Evolutionary conservation across 2,797 vertebrate genomes (phyloP).

Genomic region (Tokudaia muenninki): DNA sequence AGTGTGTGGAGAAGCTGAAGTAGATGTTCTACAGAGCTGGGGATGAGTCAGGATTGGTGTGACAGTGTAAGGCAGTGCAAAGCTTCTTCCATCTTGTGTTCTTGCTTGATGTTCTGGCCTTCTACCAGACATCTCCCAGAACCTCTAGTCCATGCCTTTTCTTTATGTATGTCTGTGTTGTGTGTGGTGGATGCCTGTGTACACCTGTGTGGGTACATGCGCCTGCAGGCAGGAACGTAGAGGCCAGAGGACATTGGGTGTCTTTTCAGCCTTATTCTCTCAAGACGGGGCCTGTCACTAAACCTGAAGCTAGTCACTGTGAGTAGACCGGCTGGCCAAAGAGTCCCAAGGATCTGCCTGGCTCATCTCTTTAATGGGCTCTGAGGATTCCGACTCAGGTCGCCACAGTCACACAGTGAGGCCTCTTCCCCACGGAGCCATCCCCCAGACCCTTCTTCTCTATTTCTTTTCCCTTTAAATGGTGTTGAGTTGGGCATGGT

Average conservation of each 20-base stretch:
- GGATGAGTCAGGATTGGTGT: too few species aligned
- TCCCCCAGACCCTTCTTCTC: neutral
- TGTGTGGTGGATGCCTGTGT: neutral
- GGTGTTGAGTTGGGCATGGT: too few species aligned
- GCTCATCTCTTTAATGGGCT: neutral
- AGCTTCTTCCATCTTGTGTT: too few species aligned
- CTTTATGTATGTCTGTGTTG: neutral
- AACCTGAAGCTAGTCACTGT: neutral
- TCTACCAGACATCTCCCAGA: neutral
- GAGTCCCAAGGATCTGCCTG: neutral
- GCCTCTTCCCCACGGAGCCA: neutral
- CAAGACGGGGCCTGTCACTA: neutral
- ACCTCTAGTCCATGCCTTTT: neutral
- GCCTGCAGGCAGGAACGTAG: neutral
- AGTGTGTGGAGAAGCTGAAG: too few species aligned
- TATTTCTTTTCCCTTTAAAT: neutral
- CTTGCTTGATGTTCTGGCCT: neutral
- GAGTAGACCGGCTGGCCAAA: neutral
- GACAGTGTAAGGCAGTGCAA: too few species aligned
- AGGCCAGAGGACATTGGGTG: neutral
- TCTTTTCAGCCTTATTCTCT: neutral
- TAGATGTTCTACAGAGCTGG: too few species aligned
- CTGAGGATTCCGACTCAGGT: neutral
- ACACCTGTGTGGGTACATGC: neutral
- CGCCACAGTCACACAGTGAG: neutral